These are phyloP conservation scores for Sicus ferrugineus DNA, from an alignment of 2,888 invertebrate genomes.

Conservation along the genomic window DNA sequence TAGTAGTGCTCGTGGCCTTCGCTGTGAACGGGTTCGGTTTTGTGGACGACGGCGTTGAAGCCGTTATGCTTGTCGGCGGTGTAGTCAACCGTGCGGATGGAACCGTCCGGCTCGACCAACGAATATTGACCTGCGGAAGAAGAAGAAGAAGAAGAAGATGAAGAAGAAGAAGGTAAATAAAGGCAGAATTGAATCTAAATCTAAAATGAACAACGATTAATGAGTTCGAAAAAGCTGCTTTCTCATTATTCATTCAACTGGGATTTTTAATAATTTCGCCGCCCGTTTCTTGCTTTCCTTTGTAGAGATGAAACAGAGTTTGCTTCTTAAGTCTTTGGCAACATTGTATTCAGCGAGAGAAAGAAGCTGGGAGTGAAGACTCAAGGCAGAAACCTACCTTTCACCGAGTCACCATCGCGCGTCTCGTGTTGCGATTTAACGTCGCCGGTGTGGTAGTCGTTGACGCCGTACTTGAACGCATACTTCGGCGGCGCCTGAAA, in stretches of 20 bases:
- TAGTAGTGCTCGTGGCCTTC: conserved; percentile 53
- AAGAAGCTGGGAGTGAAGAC: neutral
- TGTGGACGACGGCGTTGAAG: conserved; percentile 65
- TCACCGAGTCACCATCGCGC: conserved; percentile 72
- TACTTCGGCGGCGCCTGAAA: conserved; percentile 72
- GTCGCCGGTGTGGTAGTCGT: conserved; percentile 69
- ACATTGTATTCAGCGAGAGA: too few relatives aligned
- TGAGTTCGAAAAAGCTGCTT: too few relatives aligned
- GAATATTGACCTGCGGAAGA: conserved; percentile 67
- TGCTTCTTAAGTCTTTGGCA: neutral
- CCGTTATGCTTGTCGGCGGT: conserved; percentile 65
- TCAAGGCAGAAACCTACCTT: conserved; percentile 63
- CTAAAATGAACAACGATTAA: too few relatives aligned
- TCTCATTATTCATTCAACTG: too few relatives aligned
- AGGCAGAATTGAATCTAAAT: neutral
- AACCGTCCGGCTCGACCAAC: conserved; percentile 77
- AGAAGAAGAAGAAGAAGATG: neutral
- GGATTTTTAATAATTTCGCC: too few relatives aligned
- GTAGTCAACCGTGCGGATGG: conserved; percentile 71
- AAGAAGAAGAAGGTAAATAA: neutral
- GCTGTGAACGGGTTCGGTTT: conserved; percentile 62
- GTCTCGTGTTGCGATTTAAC: conserved; percentile 73
- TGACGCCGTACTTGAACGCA: conserved; percentile 68
- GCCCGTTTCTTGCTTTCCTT: too few relatives aligned
- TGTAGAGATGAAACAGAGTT: too few relatives aligned